These are phyloP conservation scores for Leucoptera coffeella DNA, from an alignment of 2,888 invertebrate species.

Conservation along the genomic window DNA sequence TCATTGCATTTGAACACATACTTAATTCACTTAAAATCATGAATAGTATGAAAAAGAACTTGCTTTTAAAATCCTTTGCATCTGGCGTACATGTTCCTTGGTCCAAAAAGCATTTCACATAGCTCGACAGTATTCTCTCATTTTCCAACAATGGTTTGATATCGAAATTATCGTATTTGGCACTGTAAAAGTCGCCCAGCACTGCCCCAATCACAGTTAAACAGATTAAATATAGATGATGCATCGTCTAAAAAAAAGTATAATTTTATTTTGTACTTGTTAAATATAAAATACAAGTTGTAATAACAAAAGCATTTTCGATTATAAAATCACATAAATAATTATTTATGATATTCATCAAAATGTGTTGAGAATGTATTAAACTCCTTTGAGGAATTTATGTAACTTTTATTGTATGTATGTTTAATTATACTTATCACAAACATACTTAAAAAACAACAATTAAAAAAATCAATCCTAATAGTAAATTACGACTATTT, in stretches of 20 bases:
- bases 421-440: constrained; percentile 14
- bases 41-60: no score
- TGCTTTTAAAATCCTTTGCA: constrained; percentile 67
- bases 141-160: constrained; percentile 61
- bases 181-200: constrained; percentile 50
- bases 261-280: no score
- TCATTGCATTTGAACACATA: neutral
- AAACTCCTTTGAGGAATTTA: no score
- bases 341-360: no score
- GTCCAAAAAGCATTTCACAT: constrained; percentile 64
- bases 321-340: no score
- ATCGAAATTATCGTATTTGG: constrained; percentile 66
- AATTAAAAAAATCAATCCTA: no score
- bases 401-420: constrained; percentile 19
- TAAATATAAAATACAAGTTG: no score
- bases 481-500: no score
- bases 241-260: no score
- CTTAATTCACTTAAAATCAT: neutral
- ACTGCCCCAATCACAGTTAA: no score
- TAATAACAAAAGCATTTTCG: neutral
- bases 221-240: no score
- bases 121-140: constrained; percentile 61
- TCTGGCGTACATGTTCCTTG: constrained; percentile 65
- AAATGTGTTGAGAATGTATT: no score
- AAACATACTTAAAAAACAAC: constrained; percentile 10